Evolutionary conservation across 2,113 vertebrate species (phyloP).

Genomic region (Mugil cephalus): DNA sequence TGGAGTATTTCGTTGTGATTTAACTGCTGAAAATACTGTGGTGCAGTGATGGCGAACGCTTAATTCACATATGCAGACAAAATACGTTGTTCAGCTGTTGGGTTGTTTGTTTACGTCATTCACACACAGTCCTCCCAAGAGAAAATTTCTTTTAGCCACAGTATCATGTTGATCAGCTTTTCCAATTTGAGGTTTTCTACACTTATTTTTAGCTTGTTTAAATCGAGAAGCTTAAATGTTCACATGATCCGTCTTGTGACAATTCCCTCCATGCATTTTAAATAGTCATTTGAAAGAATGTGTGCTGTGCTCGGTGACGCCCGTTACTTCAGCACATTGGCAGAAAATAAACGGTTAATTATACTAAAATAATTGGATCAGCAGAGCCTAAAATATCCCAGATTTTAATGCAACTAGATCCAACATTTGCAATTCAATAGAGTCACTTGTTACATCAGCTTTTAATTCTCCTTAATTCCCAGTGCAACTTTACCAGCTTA

Average conservation of each 20-base stretch:
- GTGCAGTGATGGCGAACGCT: background rate
- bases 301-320: background rate
- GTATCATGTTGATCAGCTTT: background rate
- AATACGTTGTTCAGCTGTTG: background rate
- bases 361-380: too few species aligned
- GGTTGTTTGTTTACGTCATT: background rate
- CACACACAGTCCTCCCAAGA: background rate
- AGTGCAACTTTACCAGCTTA: too few species aligned
- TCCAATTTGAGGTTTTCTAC: conserved; percentile 3
- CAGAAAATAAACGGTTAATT: too few species aligned
- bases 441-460: too few species aligned
- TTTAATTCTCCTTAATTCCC: too few species aligned
- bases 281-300: background rate
- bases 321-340: too few species aligned
- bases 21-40: conserved; percentile 6
- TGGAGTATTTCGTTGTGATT: conserved; percentile 9
- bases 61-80: background rate
- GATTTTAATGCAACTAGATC: too few species aligned
- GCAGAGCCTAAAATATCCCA: too few species aligned
- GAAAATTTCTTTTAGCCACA: too few species aligned
- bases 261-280: background rate
- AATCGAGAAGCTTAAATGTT: conserved; percentile 21
- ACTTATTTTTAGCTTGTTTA: background rate
- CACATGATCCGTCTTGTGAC: conserved; percentile 33
- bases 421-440: too few species aligned